Base-by-base conservation (phyloP, 1,140 invertebrate species). In the Tyrophagus putrescentiae region DNA sequence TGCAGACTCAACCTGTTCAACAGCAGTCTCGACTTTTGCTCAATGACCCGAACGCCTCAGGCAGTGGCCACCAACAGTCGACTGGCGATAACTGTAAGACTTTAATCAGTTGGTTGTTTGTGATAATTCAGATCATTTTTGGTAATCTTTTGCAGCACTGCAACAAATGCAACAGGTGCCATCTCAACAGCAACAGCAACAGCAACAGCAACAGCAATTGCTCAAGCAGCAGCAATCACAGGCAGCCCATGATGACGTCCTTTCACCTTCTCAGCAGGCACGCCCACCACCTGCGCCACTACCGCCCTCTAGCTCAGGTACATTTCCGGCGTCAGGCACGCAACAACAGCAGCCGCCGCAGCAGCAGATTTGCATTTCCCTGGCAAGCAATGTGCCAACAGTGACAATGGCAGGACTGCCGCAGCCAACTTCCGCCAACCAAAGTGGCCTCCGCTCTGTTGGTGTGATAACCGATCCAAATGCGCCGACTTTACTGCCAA, bases 11-110 rank as follows among this genome's bases (percentile, higher is more conserved):
- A 21, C 21, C 36, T 13, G 21, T 13, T 39, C 36, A 39, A 39
- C 36, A 39, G 36, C 36, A 39, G 31, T 18, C 45, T 48, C 45
- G 45, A 21, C 45, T 48, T 48, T 48, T 29, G 7, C 31, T 48
- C 13, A 48, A 48, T 18, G 45, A 48, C 13, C 45, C 45, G 7
- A 48, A 48, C 18, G 6, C 45, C 7, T 48, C 45, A 7, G 7
- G 21, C 31, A 48, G 45, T 48, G 45, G 45, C 45, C 13, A n/a
- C n/a, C n/a, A n/a, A n/a, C n/a, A n/a, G n/a, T n/a, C n/a, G n/a
- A n/a, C n/a, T n/a, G n/a, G n/a, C n/a, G n/a, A n/a, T n/a, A n/a
- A n/a, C n/a, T n/a, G n/a, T n/a, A n/a, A n/a, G n/a, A n/a, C n/a
- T n/a, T n/a, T n/a, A n/a, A n/a, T n/a, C 13, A 13, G 36, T 39